A percentile compares a stretch with the other conserved stretches of the same genome.
Evolutionary conservation across 2,888 invertebrate genomes (phyloP).

Genomic region (Pseudococcus jackbeardsleyi): DNA sequence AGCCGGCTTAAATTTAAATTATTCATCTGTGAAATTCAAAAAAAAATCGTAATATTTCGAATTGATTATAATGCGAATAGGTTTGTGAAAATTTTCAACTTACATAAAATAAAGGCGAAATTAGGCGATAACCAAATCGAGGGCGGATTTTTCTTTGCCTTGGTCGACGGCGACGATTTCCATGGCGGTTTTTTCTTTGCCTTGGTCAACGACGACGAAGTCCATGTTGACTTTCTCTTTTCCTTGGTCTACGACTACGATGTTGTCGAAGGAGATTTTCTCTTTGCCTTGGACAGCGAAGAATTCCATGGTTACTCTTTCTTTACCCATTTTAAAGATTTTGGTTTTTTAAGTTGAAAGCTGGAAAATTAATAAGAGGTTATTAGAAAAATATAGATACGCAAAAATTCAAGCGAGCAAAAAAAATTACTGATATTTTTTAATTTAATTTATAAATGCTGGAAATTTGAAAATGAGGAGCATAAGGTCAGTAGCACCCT

Average conservation of each 20-base stretch:
- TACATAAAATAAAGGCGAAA: background rate
- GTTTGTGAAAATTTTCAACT: background rate
- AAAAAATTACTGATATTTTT: too few relatives aligned
- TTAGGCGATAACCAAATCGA: constrained; percentile 29
- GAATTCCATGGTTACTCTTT: constrained; percentile 24
- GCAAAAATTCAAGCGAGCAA: too few relatives aligned
- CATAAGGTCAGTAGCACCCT: too few relatives aligned
- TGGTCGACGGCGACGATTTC: constrained; percentile 23
- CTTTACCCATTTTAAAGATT: constrained; percentile 38
- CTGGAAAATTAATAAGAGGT: background rate
- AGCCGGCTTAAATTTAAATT: background rate
- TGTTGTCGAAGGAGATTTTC: constrained; percentile 51
- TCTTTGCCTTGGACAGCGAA: constrained; percentile 50
- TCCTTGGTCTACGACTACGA: constrained; percentile 27
- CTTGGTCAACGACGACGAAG: constrained; percentile 31
- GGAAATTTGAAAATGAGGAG: too few relatives aligned
- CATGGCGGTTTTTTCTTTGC: constrained; percentile 39
- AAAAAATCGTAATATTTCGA: background rate
- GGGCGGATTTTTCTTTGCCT: constrained; percentile 41
- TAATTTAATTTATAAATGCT: too few relatives aligned
- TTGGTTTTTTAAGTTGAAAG: constrained; percentile 4
- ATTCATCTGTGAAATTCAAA: background rate
- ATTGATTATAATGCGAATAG: background rate
- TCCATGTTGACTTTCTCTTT: constrained; percentile 24
- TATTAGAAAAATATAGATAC: background rate